Conservation (phyloP, 2,888 invertebrate species). For the Anodontia alba region DNA sequence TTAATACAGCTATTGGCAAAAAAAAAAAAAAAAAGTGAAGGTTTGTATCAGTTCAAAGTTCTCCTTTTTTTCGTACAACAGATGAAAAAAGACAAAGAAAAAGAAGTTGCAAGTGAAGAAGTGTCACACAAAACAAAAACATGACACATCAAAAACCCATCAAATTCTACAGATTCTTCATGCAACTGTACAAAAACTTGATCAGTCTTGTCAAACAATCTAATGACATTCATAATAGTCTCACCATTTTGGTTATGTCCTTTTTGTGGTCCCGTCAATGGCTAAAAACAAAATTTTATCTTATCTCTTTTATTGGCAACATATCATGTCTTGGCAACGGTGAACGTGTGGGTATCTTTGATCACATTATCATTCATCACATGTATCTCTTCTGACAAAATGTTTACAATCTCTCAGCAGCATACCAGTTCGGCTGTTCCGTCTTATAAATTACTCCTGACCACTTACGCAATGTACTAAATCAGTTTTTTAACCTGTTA, state of each 20-base stretch:
- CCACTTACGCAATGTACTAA: too few species aligned
- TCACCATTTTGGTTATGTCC: conserved; percentile 6
- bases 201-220: not conserved
- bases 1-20: too few species aligned
- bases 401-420: conserved; percentile 64
- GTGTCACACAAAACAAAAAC: too few species aligned
- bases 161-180: too few species aligned
- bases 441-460: conserved; percentile 24
- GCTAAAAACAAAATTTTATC: not conserved
- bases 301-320: not conserved
- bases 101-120: too few species aligned
- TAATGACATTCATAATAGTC: not conserved
- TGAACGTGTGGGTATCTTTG: not conserved
- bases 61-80: too few species aligned
- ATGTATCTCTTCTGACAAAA: conserved; percentile 29
- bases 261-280: not conserved
- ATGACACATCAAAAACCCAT: too few species aligned
- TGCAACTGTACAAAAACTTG: not conserved
- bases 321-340: conserved; percentile 21
- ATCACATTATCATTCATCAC: conserved; percentile 9
- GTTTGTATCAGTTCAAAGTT: too few species aligned
- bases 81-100: too few species aligned
- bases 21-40: too few species aligned
- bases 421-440: conserved; percentile 55
- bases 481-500: too few species aligned